Evolutionary conservation across 92 coral and sea anemone genomes (phyloP), one percentile per base, ranked within the genome.

Genomic region (Umimayanthus chanpuru): DNA sequence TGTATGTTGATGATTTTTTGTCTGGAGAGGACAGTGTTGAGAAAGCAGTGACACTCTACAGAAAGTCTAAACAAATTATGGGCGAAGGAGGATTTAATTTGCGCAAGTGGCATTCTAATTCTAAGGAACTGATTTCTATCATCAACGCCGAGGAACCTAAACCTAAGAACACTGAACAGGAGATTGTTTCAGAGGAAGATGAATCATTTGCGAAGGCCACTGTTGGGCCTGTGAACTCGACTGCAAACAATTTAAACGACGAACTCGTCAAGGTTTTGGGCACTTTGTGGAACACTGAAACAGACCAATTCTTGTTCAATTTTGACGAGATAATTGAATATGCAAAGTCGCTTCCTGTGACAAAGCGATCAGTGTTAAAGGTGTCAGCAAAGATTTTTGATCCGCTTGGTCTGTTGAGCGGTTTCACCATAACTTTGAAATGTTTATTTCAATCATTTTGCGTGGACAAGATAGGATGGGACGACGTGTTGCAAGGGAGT

Each of bases 371-470:
- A 20, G 25, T 94, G 76, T 75, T 94, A 21, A 94, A 91, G 82
- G 66, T 90, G 86, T 43, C 95, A 39, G 91, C 91, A 28, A 93
- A 93, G 89, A 93, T 91, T 65, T 94, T 91, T 20, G 98, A 93
- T 77, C 95, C 94, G n/a, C 55, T 93, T 1, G 95, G 95, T 82
- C 88, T 93, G 41, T 76, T 94, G 26, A 91, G 89, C 61, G 93
- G 93, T 2, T 93, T 93, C 70, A 90, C 88, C 21, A 88, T 94
- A 76, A 88, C 82, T 76, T 32, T 92, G 88, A 94, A 94, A 86
- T 75, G 79, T 85, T 81, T 94, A 39, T 94, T 94, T 89, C 95
- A 93, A 86, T 88, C 86, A 78, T 82, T 94, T 76, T 91, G 94
- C 89, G 20, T 89, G 32, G 91, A 78, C 53, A 93, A 91, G 64